Conservation (phyloP, 2,888 invertebrate species). For the Chelonus formosanus region DNA sequence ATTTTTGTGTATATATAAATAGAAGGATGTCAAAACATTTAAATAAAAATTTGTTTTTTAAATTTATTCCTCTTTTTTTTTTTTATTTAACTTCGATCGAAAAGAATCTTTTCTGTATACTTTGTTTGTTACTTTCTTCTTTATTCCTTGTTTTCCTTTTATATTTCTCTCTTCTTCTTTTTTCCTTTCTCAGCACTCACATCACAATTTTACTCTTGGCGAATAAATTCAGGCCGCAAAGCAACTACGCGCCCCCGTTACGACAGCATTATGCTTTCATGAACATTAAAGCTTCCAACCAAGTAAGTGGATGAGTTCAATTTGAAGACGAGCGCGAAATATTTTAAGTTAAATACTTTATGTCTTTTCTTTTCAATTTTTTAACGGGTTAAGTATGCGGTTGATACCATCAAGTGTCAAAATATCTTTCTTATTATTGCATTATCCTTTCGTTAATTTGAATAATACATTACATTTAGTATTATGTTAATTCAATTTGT, state of each 20-base stretch:
- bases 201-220: slow-evolving; percentile 38
- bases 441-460: no score
- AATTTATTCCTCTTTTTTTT: no score
- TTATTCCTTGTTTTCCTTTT: background rate
- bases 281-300: slow-evolving; percentile 43
- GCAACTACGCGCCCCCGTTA: slow-evolving; percentile 33
- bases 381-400: no score
- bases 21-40: no score
- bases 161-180: background rate
- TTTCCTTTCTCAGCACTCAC: slow-evolving; percentile 19
- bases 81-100: no score
- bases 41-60: no score
- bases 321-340: slow-evolving; percentile 33
- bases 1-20: no score
- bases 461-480: no score
- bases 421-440: no score
- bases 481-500: no score
- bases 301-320: slow-evolving; percentile 45
- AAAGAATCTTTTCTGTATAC: background rate
- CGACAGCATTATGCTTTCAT: slow-evolving; percentile 46
- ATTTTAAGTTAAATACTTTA: slow-evolving; percentile 29
- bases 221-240: slow-evolving; percentile 40
- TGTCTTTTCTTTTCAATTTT: slow-evolving; percentile 23
- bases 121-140: background rate
- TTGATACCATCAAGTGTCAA: no score